Evolutionary conservation across 2,113 vertebrate genomes (phyloP).

Genomic region (Zootoca vivipara): DNA sequence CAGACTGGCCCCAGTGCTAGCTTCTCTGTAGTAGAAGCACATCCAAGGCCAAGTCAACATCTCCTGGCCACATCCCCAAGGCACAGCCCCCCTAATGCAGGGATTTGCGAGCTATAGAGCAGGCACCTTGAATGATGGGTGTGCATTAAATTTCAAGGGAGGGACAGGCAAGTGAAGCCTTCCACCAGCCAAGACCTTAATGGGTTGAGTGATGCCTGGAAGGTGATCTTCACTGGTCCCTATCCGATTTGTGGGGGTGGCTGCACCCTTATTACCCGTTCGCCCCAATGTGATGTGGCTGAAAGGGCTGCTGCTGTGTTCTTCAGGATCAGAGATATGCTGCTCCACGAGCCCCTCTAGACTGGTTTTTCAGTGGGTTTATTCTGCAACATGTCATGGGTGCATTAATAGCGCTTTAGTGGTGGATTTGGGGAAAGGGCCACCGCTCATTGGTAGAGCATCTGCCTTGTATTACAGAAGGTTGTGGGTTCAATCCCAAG

Average conservation of each 20-base stretch:
- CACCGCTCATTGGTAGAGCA: too few relatives aligned
- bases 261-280: not conserved
- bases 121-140: not conserved
- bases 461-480: too few relatives aligned
- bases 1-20: slow-evolving; percentile 18
- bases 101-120: not conserved
- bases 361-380: too few relatives aligned
- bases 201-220: not conserved
- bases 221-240: too few relatives aligned
- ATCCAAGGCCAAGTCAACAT: not conserved
- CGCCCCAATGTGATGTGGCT: not conserved
- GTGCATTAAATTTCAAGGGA: not conserved
- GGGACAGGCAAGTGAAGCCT: not conserved
- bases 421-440: too few relatives aligned
- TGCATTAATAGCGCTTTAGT: too few relatives aligned
- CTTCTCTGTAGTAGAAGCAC: not conserved
- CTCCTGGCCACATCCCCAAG: too few relatives aligned
- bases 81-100: too few relatives aligned
- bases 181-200: not conserved
- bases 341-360: too few relatives aligned
- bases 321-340: not conserved
- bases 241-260: too few relatives aligned
- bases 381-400: too few relatives aligned
- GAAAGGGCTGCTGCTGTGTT: not conserved
- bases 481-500: too few relatives aligned